These are phyloP conservation scores for Heteromormyrus szaboi DNA, from an alignment of 2,797 vertebrate species.

Conservation along the genomic window DNA sequence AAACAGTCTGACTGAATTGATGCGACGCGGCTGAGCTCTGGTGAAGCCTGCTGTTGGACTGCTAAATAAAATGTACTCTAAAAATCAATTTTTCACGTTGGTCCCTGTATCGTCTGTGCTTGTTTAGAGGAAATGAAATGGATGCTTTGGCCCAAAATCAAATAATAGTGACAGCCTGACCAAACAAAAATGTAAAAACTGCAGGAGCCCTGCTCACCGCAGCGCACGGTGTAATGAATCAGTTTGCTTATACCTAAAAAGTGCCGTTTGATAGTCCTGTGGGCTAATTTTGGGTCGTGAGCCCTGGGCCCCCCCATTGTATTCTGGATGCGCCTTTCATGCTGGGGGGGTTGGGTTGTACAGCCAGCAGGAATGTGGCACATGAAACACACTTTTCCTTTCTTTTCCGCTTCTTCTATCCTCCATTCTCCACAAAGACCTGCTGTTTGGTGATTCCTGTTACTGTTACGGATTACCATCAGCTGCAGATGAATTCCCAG, in stretches of 20 bases:
- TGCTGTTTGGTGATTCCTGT: not conserved
- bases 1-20: not conserved
- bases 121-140: constrained; percentile 24
- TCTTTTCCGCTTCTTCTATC: not conserved
- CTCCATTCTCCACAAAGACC: not conserved
- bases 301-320: not conserved
- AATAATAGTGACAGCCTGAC: not conserved
- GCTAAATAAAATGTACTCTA: not conserved
- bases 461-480: not conserved
- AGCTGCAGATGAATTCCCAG: not conserved
- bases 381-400: not conserved
- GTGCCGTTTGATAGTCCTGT: not conserved
- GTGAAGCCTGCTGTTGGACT: not conserved
- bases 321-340: not conserved
- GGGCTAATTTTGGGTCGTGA: not conserved
- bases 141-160: constrained; percentile 17
- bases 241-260: constrained; percentile 6
- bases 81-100: constrained; percentile 16
- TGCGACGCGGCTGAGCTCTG: not conserved
- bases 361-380: not conserved
- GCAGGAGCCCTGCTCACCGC: not conserved
- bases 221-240: not conserved
- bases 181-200: not conserved
- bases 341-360: not conserved
- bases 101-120: not conserved